Conservation (phyloP, 2,888 invertebrate genomes). For the Melanargia galathea region DNA sequence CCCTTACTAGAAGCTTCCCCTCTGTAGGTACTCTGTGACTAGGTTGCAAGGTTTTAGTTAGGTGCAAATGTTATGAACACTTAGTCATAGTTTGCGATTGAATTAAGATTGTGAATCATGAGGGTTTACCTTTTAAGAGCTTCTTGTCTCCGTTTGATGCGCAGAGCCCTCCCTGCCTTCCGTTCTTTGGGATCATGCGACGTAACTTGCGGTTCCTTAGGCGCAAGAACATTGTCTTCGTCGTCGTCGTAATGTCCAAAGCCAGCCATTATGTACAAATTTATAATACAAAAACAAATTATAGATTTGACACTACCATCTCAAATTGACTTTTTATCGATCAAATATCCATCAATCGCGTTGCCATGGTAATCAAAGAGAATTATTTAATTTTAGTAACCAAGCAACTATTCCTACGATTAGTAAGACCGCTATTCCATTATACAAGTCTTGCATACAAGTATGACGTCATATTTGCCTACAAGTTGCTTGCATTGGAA, state of each 20-base stretch:
- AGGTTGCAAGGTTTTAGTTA: too few relatives aligned
- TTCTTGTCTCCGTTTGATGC: constrained; percentile 85
- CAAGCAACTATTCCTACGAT: background rate
- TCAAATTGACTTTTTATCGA: constrained; percentile 13
- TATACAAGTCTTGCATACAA: too few relatives aligned
- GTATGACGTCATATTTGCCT: too few relatives aligned
- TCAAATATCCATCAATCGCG: background rate
- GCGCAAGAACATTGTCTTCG: constrained; percentile 71
- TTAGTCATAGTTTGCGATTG: background rate
- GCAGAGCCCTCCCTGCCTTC: constrained; percentile 85
- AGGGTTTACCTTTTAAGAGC: constrained; percentile 76
- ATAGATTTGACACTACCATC: constrained; percentile 8
- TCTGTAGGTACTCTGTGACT: too few relatives aligned
- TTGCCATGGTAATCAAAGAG: background rate
- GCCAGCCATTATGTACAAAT: constrained; percentile 50
- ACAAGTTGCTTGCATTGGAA: too few relatives aligned
- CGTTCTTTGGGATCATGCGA: constrained; percentile 86
- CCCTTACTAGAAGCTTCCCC: too few relatives aligned
- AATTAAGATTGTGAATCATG: background rate
- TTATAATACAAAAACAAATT: constrained; percentile 17
- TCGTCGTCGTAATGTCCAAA: constrained; percentile 59
- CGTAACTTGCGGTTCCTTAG: constrained; percentile 82
- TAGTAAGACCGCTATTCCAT: too few relatives aligned
- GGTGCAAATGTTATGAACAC: too few relatives aligned
- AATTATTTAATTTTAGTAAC: background rate